Evolutionary conservation across 2,797 vertebrate genomes (phyloP).

Genomic region (Pagetopsis macropterus): DNA sequence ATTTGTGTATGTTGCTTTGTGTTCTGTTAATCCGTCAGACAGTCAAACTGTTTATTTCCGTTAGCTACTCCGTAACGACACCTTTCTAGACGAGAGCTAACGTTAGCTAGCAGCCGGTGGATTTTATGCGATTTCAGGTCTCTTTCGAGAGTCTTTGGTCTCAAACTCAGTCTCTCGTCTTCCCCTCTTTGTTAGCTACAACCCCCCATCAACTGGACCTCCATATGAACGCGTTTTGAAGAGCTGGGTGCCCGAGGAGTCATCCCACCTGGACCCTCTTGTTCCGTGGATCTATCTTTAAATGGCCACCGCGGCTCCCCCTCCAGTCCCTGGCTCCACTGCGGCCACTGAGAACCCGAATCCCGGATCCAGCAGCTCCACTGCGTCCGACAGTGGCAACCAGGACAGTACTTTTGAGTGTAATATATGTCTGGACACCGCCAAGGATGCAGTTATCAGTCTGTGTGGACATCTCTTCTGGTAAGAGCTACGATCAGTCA

Average conservation of each 20-base stretch:
- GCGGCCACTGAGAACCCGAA: conserved; percentile 80
- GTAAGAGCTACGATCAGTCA: conserved; percentile 67
- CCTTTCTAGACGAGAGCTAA: conserved; percentile 10
- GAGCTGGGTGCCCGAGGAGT: conserved; percentile 21
- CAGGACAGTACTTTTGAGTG: conserved; percentile 99
- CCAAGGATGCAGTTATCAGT: conserved; percentile 98
- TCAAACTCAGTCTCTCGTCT: neutral
- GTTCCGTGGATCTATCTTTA: conserved; percentile 26
- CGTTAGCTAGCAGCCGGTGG: conserved; percentile 19
- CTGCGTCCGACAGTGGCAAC: conserved; percentile 83
- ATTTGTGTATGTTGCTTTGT: neutral
- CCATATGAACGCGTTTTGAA: conserved; percentile 33
- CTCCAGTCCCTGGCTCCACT: conserved; percentile 61
- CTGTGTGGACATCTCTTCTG: conserved; percentile 98
- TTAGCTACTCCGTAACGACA: conserved; percentile 25
- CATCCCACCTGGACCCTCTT: conserved; percentile 3
- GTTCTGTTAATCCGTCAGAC: neutral
- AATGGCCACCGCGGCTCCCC: conserved; percentile 82
- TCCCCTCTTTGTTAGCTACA: neutral
- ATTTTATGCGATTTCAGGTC: neutral
- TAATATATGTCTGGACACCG: conserved; percentile 98
- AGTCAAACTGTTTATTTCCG: neutral
- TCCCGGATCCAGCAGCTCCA: conserved; percentile 83
- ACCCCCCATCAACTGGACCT: neutral
- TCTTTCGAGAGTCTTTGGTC: accelerated